Percentiles rank a stretch among this genome's conserved stretches.
These are phyloP conservation scores for Varroa destructor DNA, from an alignment of 1,140 invertebrate species.

Conservation along the genomic window DNA sequence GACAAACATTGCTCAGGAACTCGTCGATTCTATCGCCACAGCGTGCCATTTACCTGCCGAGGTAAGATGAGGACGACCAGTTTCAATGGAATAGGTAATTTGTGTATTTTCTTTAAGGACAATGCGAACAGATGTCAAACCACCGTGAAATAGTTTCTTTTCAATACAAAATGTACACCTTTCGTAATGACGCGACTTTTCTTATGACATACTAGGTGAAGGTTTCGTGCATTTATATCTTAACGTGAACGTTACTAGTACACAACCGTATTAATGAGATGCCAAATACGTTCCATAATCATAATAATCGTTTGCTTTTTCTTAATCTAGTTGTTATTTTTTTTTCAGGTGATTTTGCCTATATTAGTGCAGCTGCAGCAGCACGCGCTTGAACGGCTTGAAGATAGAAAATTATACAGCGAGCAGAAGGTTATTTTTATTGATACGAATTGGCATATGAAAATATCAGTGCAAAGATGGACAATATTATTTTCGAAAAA, in stretches of 20 bases:
- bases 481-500: no score
- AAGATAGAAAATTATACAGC: background rate
- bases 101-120: no score
- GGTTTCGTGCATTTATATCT: no score
- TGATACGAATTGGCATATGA: background rate
- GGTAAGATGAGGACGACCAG: background rate
- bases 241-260: no score
- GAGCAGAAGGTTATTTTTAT: slow-evolving; percentile 1
- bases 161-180: no score
- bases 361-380: background rate
- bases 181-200: no score
- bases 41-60: background rate
- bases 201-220: no score
- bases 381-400: background rate
- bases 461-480: background rate
- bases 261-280: no score
- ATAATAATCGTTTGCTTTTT: background rate
- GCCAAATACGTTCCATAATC: background rate
- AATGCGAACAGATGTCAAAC: no score
- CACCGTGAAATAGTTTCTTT: no score
- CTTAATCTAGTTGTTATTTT: background rate
- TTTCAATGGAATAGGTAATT: background rate
- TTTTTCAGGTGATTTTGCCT: background rate
- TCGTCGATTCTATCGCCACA: background rate
- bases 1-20: background rate